Conservation (phyloP, 2,113 vertebrate genomes). For the Hipposideros armiger region DNA sequence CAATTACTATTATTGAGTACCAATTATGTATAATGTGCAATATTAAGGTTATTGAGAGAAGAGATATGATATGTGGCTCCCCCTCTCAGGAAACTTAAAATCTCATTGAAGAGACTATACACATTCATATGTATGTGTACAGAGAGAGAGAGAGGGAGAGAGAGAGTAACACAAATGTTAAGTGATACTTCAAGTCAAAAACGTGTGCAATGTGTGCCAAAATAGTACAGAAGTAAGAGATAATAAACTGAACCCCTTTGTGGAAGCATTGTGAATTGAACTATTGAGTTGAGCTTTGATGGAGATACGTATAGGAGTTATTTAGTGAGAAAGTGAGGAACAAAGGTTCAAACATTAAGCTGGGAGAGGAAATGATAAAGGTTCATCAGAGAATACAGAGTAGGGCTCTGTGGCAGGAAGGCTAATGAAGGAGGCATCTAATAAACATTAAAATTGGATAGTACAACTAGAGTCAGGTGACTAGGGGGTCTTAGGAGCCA, state of each 20-base stretch:
- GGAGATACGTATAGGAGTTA: not conserved
- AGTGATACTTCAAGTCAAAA: constrained; percentile 28
- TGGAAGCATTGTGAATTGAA: not conserved
- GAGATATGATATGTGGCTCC: not conserved
- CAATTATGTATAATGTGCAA: not conserved
- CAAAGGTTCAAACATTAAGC: not conserved
- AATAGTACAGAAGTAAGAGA: not conserved
- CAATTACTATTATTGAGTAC: not conserved
- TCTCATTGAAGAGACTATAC: not conserved
- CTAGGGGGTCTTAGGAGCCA: not conserved
- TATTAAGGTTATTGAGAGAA: not conserved
- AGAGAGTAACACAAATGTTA: not conserved
- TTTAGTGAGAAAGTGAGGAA: not conserved
- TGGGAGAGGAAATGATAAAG: not conserved
- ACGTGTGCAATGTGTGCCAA: not conserved
- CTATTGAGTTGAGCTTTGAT: not conserved
- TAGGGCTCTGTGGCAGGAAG: not conserved
- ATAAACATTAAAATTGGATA: not conserved
- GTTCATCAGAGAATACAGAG: not conserved
- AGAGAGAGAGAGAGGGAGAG: not conserved
- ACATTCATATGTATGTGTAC: not conserved
- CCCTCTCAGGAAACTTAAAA: not conserved
- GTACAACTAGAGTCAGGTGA: not conserved
- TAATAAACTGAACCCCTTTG: not conserved
- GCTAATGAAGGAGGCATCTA: not conserved